A percentile compares a stretch with the other conserved stretches of the same genome.
phyloP scores from a whole-genome alignment of 2,888 invertebrate genomes.

The Disparrhopalites patrizii region DNA sequence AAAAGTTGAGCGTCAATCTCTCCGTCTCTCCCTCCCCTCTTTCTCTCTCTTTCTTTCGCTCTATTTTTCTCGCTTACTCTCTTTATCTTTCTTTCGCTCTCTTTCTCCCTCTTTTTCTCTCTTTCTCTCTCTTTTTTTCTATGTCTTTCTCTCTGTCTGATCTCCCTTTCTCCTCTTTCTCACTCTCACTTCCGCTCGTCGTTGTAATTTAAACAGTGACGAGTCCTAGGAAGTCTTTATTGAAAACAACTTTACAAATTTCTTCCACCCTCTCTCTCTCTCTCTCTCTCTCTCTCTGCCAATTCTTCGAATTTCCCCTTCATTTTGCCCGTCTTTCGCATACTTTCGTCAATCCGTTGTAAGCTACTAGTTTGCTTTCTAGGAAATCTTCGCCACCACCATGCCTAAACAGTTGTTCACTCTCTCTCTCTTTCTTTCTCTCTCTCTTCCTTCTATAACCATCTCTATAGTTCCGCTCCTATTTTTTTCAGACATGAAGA shows the following conservation, averaged over 20 bases:
- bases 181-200: not conserved
- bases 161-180: not conserved
- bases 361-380: not conserved
- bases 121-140: not conserved
- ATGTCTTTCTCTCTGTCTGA: not conserved
- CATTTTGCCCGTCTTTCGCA: not conserved
- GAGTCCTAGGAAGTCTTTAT: too few species aligned
- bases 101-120: not conserved
- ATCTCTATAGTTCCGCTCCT: too few species aligned
- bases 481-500: not conserved
- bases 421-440: not conserved
- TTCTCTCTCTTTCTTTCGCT: not conserved
- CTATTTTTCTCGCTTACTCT: not conserved
- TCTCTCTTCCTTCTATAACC: not conserved
- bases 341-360: too few species aligned
- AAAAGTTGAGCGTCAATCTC: not conserved
- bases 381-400: not conserved
- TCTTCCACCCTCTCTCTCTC: not conserved
- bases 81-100: not conserved
- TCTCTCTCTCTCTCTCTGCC: not conserved
- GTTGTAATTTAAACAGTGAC: too few species aligned
- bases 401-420: too few species aligned
- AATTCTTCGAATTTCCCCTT: not conserved
- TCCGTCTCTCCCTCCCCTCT: not conserved
- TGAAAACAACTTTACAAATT: too few species aligned